These are phyloP conservation scores for Ochotona curzoniae DNA, from an alignment of 2,113 vertebrate species.

Conservation along the genomic window DNA sequence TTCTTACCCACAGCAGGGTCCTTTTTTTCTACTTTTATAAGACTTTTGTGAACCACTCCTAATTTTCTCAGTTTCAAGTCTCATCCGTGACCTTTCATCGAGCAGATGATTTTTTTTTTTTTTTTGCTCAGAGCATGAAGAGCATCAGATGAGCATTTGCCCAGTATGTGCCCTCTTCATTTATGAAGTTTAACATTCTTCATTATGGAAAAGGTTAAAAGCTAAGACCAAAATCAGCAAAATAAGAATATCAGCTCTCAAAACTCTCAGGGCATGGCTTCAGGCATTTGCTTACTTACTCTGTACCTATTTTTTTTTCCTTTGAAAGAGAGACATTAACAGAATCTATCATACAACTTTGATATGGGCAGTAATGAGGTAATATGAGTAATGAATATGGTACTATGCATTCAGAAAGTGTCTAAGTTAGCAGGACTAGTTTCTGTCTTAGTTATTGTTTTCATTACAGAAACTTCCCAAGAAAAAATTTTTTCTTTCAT, in stretches of 20 bases:
- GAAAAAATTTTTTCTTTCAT: neutral
- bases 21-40: neutral
- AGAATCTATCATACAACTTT: neutral
- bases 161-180: neutral
- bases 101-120: neutral
- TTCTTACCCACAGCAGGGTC: neutral
- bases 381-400: neutral
- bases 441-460: neutral
- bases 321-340: neutral
- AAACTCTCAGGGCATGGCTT: neutral
- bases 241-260: neutral
- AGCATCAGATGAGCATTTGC: neutral
- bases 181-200: conserved; percentile 10
- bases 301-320: neutral
- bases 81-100: neutral
- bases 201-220: neutral
- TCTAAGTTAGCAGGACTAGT: neutral
- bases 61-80: neutral
- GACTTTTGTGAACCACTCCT: neutral
- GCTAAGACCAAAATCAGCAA: neutral
- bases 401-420: neutral
- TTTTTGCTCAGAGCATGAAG: neutral
- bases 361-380: neutral
- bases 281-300: neutral
- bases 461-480: neutral